Evolutionary conservation across 92 coral and sea anemone genomes (phyloP).

Genomic region (Bergia puertoricense): DNA sequence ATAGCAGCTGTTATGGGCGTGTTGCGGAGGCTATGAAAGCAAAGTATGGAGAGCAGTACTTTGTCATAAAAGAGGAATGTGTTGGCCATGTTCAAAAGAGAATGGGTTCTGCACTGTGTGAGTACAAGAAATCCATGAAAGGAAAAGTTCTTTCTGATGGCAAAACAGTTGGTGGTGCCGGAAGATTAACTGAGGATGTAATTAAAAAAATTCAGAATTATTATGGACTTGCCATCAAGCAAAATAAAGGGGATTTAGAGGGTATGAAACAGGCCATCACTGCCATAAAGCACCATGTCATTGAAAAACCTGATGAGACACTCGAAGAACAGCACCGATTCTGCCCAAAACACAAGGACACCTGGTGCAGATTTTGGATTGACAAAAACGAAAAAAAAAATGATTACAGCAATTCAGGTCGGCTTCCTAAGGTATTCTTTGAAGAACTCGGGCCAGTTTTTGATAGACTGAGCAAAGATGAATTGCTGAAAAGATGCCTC

Average conservation of each 20-base stretch:
- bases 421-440: slow-evolving; percentile 40
- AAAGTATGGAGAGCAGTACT: slow-evolving; percentile 36
- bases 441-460: slow-evolving; percentile 33
- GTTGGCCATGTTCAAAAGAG: slow-evolving; percentile 32
- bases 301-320: slow-evolving; percentile 23
- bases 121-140: slow-evolving; percentile 30
- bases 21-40: slow-evolving; percentile 42
- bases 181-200: slow-evolving; percentile 29
- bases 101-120: slow-evolving; percentile 36
- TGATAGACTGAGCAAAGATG: slow-evolving; percentile 41
- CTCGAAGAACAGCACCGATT: slow-evolving; percentile 52
- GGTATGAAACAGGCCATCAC: slow-evolving; percentile 49
- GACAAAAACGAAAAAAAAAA: slow-evolving; percentile 37
- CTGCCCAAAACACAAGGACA: slow-evolving; percentile 44
- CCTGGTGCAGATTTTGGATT: slow-evolving; percentile 61
- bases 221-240: slow-evolving; percentile 30
- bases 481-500: slow-evolving; percentile 52
- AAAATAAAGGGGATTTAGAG: slow-evolving; percentile 32
- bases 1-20: slow-evolving; percentile 51
- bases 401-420: slow-evolving; percentile 22
- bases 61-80: slow-evolving; percentile 44
- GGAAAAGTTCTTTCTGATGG: slow-evolving; percentile 34
- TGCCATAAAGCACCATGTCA: slow-evolving; percentile 49
- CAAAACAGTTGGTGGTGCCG: slow-evolving; percentile 36
- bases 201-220: slow-evolving; percentile 42